Evolutionary conservation across 2,113 vertebrate species (phyloP).

Genomic region (Enhydra lutris): DNA sequence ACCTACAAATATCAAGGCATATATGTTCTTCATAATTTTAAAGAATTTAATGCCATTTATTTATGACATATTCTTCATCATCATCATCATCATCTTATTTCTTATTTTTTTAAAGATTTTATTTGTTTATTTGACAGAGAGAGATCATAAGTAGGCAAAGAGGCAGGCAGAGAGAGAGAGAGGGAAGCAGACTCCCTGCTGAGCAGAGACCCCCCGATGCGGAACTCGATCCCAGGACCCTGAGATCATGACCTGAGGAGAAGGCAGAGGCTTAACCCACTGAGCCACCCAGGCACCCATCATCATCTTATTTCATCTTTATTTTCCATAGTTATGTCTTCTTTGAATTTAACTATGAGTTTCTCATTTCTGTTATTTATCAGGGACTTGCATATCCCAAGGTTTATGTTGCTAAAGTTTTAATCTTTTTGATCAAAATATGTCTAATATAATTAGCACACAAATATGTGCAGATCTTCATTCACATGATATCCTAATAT

Average conservation of each 20-base stretch:
- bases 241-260: too few relatives aligned
- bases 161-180: too few relatives aligned
- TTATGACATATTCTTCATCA: background rate
- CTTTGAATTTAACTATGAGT: background rate
- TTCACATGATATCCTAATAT: background rate
- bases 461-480: background rate
- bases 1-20: background rate
- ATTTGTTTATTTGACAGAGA: too few relatives aligned
- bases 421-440: background rate
- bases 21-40: background rate
- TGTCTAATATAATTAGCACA: background rate
- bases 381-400: background rate
- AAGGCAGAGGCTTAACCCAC: too few relatives aligned
- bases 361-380: background rate
- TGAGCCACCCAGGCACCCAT: too few relatives aligned
- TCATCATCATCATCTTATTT: background rate
- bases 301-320: background rate
- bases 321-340: background rate
- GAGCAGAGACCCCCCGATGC: too few relatives aligned
- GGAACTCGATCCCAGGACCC: too few relatives aligned
- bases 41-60: background rate
- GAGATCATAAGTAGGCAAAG: too few relatives aligned
- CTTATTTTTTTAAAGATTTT: background rate
- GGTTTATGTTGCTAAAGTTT: background rate
- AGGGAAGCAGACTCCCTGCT: too few relatives aligned